phyloP scores from a whole-genome alignment of 2,888 invertebrate species.

The Nomada fucata region DNA sequence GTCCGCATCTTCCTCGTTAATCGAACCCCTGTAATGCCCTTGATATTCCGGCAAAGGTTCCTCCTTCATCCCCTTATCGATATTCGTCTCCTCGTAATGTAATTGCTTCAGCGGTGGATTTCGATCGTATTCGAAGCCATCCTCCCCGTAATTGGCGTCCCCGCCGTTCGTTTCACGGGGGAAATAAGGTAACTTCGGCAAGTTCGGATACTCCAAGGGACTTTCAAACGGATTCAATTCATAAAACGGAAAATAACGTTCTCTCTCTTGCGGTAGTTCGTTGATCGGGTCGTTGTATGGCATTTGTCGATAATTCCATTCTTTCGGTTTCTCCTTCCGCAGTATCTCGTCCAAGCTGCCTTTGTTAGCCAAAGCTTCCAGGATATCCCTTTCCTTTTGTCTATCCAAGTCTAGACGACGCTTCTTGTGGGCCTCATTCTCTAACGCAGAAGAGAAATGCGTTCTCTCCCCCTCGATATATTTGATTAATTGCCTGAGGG shows the following conservation, averaged over 20 bases:
- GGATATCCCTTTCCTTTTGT: constrained; percentile 64
- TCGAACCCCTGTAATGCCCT: not conserved
- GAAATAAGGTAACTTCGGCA: constrained; percentile 25
- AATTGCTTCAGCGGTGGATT: not conserved
- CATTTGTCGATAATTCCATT: constrained; percentile 49
- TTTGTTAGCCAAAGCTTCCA: constrained; percentile 66
- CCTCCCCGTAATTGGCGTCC: not conserved
- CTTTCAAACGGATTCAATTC: constrained; percentile 6
- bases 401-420: constrained; percentile 59
- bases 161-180: not conserved
- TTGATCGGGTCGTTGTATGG: constrained; percentile 52
- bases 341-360: constrained; percentile 64
- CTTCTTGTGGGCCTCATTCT: constrained; percentile 58
- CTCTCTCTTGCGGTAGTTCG: constrained; percentile 23
- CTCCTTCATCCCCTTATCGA: constrained; percentile 62
- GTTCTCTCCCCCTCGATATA: constrained; percentile 70
- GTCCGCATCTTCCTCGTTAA: not conserved
- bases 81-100: not conserved
- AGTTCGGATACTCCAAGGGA: not conserved
- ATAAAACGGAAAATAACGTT: constrained; percentile 21
- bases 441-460: constrained; percentile 42
- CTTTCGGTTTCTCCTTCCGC: constrained; percentile 61
- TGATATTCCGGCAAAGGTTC: constrained; percentile 50
- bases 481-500: constrained; percentile 73
- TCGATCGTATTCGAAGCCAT: constrained; percentile 30